Base-by-base conservation (phyloP, 2,888 invertebrate species). In the Microdon myrmicae region DNA sequence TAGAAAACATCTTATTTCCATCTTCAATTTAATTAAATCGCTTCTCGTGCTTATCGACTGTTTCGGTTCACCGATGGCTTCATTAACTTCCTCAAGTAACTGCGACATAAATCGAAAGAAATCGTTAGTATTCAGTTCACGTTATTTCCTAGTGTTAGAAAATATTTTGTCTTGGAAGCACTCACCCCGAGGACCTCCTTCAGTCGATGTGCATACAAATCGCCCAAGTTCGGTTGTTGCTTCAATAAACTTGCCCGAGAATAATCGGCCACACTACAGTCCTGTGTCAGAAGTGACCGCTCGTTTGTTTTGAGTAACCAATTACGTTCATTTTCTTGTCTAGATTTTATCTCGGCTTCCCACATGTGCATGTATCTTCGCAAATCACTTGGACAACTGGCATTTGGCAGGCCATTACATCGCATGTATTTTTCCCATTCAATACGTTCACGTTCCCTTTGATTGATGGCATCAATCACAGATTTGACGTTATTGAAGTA, bases 381-480 rank as follows among this genome's bases (percentile, higher is more conserved):
- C 35, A 80, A 68, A 67, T 80, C 80, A 43, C 79, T 76, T 4
- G 80, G 79, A 64, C 77, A 75, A 31, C 72, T 74, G 2, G 78
- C 74, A 67, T 75, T 77, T 2, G 80, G 80, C 4, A 80, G 68
- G 2, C 80, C 79, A 47, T 80, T 78, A 71, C 80, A 80, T 3
- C 79, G 76, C 79, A 80, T 80, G 44, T 73, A 80, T 51, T 75
- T 76, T 43, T 78, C 76, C 80, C 80, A 80, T 34, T 79, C 79
- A 6, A 69, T 69, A 25, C 74, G 67, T 31, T 76, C 71, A 3
- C 74, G 72, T 10, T 72, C 73, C 2, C 71, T 71, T 2, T 67
- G 69, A 55, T 75, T 74, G 45, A 80, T 78, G 41, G 67, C 68
- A 10, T 75, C 72, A 12, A 78, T 79, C 48, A 73, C 66, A 6